phyloP scores from a whole-genome alignment of 2,888 invertebrate species.

The Hylaea fasciaria region DNA sequence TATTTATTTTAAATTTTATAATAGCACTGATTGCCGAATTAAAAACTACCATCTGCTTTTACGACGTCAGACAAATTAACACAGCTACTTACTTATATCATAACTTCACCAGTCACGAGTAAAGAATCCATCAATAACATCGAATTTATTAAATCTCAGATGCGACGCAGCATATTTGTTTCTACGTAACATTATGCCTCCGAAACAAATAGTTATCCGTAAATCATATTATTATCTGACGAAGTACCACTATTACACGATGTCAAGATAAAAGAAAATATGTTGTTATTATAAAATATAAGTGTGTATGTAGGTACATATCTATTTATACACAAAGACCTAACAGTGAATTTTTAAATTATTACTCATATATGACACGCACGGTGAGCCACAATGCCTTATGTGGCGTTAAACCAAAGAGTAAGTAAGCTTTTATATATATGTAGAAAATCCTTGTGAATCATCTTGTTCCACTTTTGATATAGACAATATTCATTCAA shows the following conservation, averaged over 20 bases:
- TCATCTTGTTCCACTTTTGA: slow-evolving; percentile 21
- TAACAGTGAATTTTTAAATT: slow-evolving; percentile 9
- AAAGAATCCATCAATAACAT: no score
- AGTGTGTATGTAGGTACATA: no score
- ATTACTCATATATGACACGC: slow-evolving; percentile 10
- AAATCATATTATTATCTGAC: slow-evolving; percentile 10
- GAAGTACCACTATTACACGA: slow-evolving; percentile 10
- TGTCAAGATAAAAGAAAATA: slow-evolving; percentile 17
- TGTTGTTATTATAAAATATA: background rate
- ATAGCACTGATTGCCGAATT: no score
- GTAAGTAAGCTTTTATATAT: slow-evolving; percentile 16
- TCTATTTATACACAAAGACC: background rate
- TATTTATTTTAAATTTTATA: no score
- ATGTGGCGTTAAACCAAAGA: slow-evolving; percentile 15
- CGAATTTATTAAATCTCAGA: no score
- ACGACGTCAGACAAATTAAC: no score
- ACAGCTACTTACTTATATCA: no score
- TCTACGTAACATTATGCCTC: slow-evolving; percentile 10
- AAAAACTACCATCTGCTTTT: no score
- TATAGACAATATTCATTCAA: slow-evolving; percentile 11
- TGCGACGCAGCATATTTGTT: background rate
- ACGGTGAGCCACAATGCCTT: slow-evolving; percentile 9
- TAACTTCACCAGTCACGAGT: no score
- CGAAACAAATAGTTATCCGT: slow-evolving; percentile 10
- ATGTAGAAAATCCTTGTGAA: slow-evolving; percentile 11